Evolutionary conservation across 2,797 vertebrate species (phyloP), one percentile per base, ranked within the genome.

Genomic region (Bradypus variegatus): DNA sequence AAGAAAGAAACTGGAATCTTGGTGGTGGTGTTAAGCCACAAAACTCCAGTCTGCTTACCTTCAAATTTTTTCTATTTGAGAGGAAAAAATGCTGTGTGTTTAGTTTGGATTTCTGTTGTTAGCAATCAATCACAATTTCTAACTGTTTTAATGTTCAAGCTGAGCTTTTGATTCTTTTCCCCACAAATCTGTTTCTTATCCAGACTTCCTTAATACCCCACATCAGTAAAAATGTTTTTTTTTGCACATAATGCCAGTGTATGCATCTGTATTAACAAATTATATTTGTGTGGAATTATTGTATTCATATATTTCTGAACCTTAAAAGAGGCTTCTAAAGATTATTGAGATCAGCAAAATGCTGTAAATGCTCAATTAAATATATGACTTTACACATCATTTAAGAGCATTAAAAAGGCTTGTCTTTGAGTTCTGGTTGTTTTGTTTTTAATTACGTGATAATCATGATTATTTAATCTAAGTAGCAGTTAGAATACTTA

Each of bases 21-120:
- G 67, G 89, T 89, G 53, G 86, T 62, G 86, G 77, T 64, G 29
- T 69, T 79, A 93, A 87, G 15, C 53, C 60, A 93, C 18, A 72
- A 72, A 72, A 92, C 38, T 12, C 33, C 7, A 21, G 8, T 72
- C 23, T 82, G 36, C n/a, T 91, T 79, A 69, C 12, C n/a, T 73
- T 88, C 53, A 86, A 58, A 25, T 69, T 87, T 80, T 73, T 87
- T 62, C 45, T 75, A 15, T 19, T 55, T 58, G 45, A 91, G 41
- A 81, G 62, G 12, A 38, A 88, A 91, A 69, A 60, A 31, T 23
- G 18, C 19, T 80, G 8, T 29, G 55, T 36, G 19, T 73, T 89
- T 67, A 73, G 23, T 65, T 86, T 82, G n/a, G 55, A 14, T 41
- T 83, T 86, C 75, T 76, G 38, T 82, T 89, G 72, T 21, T 31